Percentiles rank a stretch among this genome's conserved stretches.
Evolutionary conservation across 2,888 invertebrate species (phyloP).

Genomic region (Dynastes tityus): DNA sequence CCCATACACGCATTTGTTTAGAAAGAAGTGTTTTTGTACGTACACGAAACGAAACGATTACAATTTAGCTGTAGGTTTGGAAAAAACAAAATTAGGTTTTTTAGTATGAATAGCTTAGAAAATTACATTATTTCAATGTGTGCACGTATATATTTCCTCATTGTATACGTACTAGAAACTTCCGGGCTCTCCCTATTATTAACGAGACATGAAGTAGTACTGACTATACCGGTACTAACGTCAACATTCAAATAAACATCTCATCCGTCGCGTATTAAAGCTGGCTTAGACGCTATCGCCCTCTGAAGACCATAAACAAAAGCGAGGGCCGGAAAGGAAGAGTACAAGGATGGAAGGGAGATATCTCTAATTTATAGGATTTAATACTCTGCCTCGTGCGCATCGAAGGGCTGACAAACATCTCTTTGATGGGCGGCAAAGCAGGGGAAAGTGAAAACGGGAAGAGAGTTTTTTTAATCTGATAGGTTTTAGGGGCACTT

Average conservation of each 20-base stretch:
- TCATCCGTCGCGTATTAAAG: constrained; percentile 41
- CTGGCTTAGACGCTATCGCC: constrained; percentile 10
- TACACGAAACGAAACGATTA: too few species aligned
- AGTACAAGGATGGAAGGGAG: not conserved
- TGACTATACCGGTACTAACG: constrained; percentile 19
- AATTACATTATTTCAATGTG: too few species aligned
- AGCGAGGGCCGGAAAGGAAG: constrained; percentile 20
- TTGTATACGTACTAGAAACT: not conserved
- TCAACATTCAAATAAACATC: constrained; percentile 45
- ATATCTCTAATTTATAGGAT: constrained; percentile 40
- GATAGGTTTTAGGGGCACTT: constrained; percentile 17
- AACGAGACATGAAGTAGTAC: constrained; percentile 28
- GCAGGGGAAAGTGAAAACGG: constrained; percentile 25
- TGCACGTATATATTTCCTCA: too few species aligned
- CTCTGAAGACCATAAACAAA: constrained; percentile 40
- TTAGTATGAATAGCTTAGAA: too few species aligned
- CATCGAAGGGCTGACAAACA: constrained; percentile 26
- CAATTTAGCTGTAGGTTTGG: too few species aligned
- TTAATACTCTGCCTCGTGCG: constrained; percentile 30
- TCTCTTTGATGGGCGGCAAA: constrained; percentile 26
- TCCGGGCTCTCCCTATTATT: constrained; percentile 17
- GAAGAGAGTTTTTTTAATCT: constrained; percentile 22
- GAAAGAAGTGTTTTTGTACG: too few species aligned
- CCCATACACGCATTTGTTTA: too few species aligned
- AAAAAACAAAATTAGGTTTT: too few species aligned